A percentile compares a stretch with the other conserved stretches of the same genome.
Conservation (phyloP, 2,888 invertebrate genomes). For the Lottia gigantea region DNA sequence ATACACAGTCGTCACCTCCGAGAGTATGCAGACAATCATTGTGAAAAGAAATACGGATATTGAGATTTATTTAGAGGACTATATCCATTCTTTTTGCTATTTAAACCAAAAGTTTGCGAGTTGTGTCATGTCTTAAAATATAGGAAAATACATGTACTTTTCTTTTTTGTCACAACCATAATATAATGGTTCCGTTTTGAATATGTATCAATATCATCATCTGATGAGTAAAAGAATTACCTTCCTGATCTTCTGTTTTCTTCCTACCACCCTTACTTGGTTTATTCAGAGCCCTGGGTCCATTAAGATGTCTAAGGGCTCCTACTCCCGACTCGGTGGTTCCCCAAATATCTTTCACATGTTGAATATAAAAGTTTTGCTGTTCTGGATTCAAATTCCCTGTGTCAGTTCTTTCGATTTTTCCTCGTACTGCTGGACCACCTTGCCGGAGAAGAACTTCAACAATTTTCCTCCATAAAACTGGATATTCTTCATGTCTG, state of each 20-base stretch:
- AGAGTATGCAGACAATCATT: too few species aligned
- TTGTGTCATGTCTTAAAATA: too few species aligned
- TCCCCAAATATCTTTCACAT: conserved; percentile 35
- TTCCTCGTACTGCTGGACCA: conserved; percentile 46
- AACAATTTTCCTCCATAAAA: conserved; percentile 37
- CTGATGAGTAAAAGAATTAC: background rate
- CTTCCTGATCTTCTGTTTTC: conserved; percentile 9
- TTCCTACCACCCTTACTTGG: background rate
- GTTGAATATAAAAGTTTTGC: conserved; percentile 44
- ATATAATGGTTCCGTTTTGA: too few species aligned
- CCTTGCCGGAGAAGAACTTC: conserved; percentile 50
- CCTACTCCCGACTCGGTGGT: conserved; percentile 8
- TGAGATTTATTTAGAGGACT: too few species aligned
- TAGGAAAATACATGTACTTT: too few species aligned
- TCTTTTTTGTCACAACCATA: too few species aligned
- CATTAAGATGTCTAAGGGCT: background rate
- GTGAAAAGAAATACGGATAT: too few species aligned
- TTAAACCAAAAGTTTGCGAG: too few species aligned
- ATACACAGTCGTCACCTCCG: too few species aligned
- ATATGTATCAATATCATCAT: too few species aligned
- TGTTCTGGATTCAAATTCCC: conserved; percentile 42
- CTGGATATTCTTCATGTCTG: conserved; percentile 31
- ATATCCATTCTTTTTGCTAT: too few species aligned
- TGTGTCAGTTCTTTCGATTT: conserved; percentile 47
- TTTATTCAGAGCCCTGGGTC: conserved; percentile 3